These are phyloP conservation scores for Tamias sibiricus DNA, from an alignment of 2,113 vertebrate species.

Conservation along the genomic window DNA sequence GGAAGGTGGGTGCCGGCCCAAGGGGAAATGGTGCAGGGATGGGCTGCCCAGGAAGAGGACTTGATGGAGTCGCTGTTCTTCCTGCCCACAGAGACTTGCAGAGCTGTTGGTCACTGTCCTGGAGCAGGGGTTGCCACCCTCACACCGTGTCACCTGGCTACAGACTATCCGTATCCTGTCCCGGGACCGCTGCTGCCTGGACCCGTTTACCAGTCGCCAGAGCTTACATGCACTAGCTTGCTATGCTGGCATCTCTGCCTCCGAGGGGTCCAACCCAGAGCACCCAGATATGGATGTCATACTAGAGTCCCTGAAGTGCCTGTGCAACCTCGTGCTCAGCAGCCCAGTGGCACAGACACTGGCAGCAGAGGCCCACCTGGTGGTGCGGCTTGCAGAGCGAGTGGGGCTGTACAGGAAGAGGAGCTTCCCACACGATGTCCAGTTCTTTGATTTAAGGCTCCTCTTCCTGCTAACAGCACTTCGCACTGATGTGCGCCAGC, in stretches of 20 bases:
- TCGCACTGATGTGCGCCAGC: slow-evolving; percentile 90
- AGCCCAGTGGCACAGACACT: slow-evolving; percentile 89
- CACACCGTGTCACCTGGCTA: slow-evolving; percentile 92
- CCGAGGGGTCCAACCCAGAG: slow-evolving; percentile 80
- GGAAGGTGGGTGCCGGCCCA: slow-evolving; percentile 87
- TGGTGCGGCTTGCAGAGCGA: slow-evolving; percentile 89
- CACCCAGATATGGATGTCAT: slow-evolving; percentile 91
- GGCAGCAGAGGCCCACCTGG: slow-evolving; percentile 88
- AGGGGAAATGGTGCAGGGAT: background rate
- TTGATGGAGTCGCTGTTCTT: background rate
- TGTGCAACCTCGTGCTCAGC: slow-evolving; percentile 96
- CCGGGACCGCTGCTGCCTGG: slow-evolving; percentile 92
- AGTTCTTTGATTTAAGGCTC: slow-evolving; percentile 94
- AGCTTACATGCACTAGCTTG: slow-evolving; percentile 90
- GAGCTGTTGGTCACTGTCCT: slow-evolving; percentile 90
- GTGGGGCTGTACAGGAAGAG: slow-evolving; percentile 89
- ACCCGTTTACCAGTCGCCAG: slow-evolving; percentile 87
- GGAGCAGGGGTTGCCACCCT: slow-evolving; percentile 90
- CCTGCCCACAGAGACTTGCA: slow-evolving; percentile 88
- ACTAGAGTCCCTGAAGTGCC: slow-evolving; percentile 94
- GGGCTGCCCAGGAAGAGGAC: background rate
- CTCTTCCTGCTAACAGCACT: slow-evolving; percentile 94
- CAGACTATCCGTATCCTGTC: slow-evolving; percentile 95
- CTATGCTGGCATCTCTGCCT: slow-evolving; percentile 86
- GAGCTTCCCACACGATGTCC: slow-evolving; percentile 90